Conservation (phyloP, 2,797 vertebrate species). For the Picus viridis region DNA sequence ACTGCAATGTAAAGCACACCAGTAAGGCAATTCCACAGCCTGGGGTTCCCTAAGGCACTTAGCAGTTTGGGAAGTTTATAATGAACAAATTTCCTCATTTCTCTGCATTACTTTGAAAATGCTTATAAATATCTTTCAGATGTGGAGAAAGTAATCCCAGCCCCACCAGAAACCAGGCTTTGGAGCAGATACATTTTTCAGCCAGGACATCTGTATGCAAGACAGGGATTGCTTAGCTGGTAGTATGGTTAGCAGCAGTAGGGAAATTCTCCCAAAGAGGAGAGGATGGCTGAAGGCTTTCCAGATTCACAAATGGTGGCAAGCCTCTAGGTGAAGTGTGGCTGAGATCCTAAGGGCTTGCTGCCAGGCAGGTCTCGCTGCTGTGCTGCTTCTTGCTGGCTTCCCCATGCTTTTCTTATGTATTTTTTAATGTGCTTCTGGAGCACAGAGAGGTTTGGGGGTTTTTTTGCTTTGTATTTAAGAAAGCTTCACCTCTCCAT, state of each 20-base stretch:
- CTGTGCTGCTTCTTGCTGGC: background rate
- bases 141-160: background rate
- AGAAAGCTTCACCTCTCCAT: rapidly evolving
- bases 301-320: background rate
- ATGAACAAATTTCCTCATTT: background rate
- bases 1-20: background rate
- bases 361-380: background rate
- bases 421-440: background rate
- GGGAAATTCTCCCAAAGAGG: background rate
- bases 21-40: background rate
- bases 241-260: background rate
- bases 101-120: background rate
- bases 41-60: background rate
- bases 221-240: background rate
- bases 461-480: background rate
- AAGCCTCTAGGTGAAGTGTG: background rate
- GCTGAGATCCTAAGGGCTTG: background rate
- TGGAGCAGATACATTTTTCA: background rate
- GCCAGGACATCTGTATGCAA: background rate
- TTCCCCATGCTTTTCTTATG: background rate
- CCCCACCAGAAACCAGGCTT: background rate
- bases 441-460: background rate
- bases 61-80: background rate
- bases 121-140: background rate
- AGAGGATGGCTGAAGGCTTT: background rate